phyloP scores from a whole-genome alignment of 2,113 vertebrate species.

The Pachyramphus minor region DNA sequence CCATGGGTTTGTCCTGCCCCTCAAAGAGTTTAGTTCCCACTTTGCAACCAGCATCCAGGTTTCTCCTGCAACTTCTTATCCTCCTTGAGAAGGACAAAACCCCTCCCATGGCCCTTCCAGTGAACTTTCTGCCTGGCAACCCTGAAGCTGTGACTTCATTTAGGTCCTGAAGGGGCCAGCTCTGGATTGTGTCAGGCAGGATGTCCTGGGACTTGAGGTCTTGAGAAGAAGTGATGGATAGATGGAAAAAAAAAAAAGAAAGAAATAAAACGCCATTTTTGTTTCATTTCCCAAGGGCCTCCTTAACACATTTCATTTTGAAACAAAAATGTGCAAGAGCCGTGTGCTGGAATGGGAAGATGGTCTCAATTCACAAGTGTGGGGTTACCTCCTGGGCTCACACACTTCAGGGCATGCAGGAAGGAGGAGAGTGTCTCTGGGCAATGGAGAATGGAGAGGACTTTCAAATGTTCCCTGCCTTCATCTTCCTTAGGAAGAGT shows the following conservation, averaged over 20 bases:
- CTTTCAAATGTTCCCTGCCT: neutral
- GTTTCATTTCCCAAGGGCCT: slow-evolving; percentile 32
- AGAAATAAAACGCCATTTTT: neutral
- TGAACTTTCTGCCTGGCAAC: slow-evolving; percentile 19
- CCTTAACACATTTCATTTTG: neutral
- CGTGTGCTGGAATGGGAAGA: neutral
- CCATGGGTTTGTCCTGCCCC: neutral
- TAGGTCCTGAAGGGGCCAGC: neutral
- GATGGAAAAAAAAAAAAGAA: neutral
- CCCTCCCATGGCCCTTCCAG: neutral
- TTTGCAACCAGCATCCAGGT: neutral
- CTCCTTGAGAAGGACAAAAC: neutral
- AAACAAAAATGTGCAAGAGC: slow-evolving; percentile 4
- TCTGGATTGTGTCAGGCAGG: slow-evolving; percentile 32
- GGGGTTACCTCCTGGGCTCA: slow-evolving; percentile 3
- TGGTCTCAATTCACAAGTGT: slow-evolving; percentile 40
- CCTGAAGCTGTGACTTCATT: slow-evolving; percentile 2
- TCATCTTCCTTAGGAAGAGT: neutral
- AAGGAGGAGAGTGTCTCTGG: neutral
- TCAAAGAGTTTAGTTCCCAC: neutral
- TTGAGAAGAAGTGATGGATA: slow-evolving; percentile 1
- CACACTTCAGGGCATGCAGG: fast-evolving
- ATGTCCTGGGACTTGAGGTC: slow-evolving; percentile 17
- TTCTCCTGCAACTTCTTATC: neutral
- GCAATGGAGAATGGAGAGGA: neutral